Base-by-base conservation (phyloP, 1,140 invertebrate species). In the Tetragonula clypearis region DNA sequence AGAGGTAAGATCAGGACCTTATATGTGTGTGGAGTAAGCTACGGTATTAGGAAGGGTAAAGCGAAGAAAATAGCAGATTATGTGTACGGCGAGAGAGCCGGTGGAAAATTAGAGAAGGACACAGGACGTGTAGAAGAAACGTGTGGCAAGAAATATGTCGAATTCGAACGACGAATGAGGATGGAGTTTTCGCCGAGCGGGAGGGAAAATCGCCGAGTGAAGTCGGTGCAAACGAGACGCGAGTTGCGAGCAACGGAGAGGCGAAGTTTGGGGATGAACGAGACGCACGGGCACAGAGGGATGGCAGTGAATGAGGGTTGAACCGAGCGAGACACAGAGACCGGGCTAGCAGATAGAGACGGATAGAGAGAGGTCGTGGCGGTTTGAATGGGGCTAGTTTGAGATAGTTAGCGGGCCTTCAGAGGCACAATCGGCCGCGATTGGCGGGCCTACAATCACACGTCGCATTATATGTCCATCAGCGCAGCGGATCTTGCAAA, bases 301-400 rank as follows among this genome's bases (percentile, higher is more conserved):
- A 56, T 71, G 74, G n/a, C 30, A 75, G 73, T 84, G 76, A 66
- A 75, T 49, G 68, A 74, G 85, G 74, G 74, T 77, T 72, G 74
- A 30, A 81, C 74, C 78, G 80, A 77, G 58, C 68, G 73, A 86
- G 80, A 74, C 41, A 79, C 68, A 87, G 85, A 68, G 69, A 21
- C 41, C 41, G 21, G 5, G 84, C 19, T 81, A 71, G 84, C 17
- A n/a, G 84, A 85, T 85, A 85, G 84, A 90, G 77, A 87, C 65
- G 81, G 86, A 88, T 88, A 89, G 88, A 87, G 90, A 87, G 91
- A 88, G 92, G 91, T 91, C 88, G 88, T 86, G 88, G 85, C 88
- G 90, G 93, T 90, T 93, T 94, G 94, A 95, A 95, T 95, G 92
- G 94, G 92, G 94, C 94, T 95, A 94, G 93, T 95, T 95, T 95